Percentiles rank a stretch among this genome's conserved stretches.
These are phyloP conservation scores for Tipula unca DNA, from an alignment of 2,888 invertebrate genomes.

Conservation along the genomic window DNA sequence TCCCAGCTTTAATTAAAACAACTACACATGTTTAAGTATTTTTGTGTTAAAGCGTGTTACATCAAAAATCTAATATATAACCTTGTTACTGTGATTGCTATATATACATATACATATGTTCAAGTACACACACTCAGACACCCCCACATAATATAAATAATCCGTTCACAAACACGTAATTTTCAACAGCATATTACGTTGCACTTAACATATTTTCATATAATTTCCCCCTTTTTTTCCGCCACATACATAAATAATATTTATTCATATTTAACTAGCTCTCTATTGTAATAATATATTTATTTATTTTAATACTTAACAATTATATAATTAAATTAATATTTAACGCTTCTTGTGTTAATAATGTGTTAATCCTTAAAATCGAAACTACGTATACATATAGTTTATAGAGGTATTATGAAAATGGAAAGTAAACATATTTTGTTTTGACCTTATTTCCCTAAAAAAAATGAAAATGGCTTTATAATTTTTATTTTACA, in stretches of 20 bases:
- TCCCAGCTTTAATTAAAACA: no score
- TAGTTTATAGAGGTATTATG: background rate
- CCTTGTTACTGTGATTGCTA: no score
- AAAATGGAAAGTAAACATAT: background rate
- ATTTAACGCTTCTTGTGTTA: background rate
- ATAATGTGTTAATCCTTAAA: background rate
- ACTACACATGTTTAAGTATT: no score
- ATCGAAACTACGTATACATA: background rate
- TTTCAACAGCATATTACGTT: background rate
- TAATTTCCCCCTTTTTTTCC: background rate
- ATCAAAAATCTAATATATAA: no score
- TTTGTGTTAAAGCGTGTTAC: no score
- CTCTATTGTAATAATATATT: background rate
- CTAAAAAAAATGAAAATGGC: background rate
- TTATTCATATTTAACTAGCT: background rate
- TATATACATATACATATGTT: no score
- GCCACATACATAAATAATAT: background rate
- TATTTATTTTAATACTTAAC: background rate
- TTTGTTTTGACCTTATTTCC: background rate
- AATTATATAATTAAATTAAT: background rate
- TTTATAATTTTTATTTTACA: background rate
- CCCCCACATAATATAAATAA: background rate
- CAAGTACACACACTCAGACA: background rate
- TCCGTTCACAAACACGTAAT: background rate
- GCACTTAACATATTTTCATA: background rate